phyloP scores from a whole-genome alignment of 2,797 vertebrate genomes.

The Streptopelia turtur region DNA sequence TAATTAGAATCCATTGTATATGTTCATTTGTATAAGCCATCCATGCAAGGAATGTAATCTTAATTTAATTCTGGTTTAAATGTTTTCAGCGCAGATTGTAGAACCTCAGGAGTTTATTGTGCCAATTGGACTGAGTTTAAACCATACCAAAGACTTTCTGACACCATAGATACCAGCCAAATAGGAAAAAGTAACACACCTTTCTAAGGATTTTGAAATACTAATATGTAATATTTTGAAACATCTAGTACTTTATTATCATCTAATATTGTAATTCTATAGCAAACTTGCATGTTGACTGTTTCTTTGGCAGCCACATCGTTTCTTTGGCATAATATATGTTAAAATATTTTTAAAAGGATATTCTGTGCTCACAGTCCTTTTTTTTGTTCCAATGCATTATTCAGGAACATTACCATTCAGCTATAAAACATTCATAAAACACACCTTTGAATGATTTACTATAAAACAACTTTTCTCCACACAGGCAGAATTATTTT shows the following conservation, averaged over 20 bases:
- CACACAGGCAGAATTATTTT: neutral
- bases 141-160: neutral
- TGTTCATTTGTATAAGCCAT: slow-evolving; percentile 41
- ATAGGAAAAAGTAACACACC: neutral
- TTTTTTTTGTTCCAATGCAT: neutral
- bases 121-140: neutral
- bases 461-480: neutral
- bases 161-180: neutral
- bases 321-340: neutral
- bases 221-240: neutral
- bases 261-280: neutral
- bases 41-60: slow-evolving; percentile 34
- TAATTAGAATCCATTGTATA: slow-evolving; percentile 2
- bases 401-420: neutral
- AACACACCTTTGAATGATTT: neutral
- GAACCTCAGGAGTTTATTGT: neutral
- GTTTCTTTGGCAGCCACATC: neutral
- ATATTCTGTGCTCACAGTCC: neutral
- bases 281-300: neutral
- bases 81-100: slow-evolving; percentile 6
- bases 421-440: neutral
- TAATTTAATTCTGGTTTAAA: slow-evolving; percentile 50
- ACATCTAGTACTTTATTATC: neutral
- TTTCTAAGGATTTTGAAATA: neutral
- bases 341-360: neutral